A percentile compares a stretch with the other conserved stretches of the same genome.
phyloP scores from a whole-genome alignment of 1,140 invertebrate genomes.

The Aradophagus sp. region DNA sequence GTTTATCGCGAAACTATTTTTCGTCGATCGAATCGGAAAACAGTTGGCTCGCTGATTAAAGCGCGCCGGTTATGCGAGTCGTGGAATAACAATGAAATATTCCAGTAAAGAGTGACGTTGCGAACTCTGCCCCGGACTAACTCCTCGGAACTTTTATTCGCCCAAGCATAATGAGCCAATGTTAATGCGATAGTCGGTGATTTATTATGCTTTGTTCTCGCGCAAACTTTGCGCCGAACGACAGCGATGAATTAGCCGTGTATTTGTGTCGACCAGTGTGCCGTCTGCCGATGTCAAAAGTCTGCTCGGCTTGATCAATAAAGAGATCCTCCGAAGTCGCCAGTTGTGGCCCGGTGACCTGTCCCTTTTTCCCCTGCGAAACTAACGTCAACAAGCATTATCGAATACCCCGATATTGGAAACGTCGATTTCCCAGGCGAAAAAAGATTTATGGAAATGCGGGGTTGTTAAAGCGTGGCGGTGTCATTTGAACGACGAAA shows the following conservation, averaged over 20 bases:
- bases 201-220: conserved; percentile 54
- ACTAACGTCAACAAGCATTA: too few relatives aligned
- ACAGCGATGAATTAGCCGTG: conserved; percentile 36
- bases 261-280: conserved; percentile 35
- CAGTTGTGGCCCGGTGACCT: not conserved
- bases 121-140: conserved; percentile 42
- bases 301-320: conserved; percentile 20
- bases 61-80: not conserved
- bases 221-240: conserved; percentile 44
- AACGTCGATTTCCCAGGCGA: too few relatives aligned
- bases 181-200: conserved; percentile 44
- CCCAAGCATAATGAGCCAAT: conserved; percentile 46
- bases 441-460: too few relatives aligned
- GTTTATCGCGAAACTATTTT: too few relatives aligned
- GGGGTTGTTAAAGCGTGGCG: too few relatives aligned
- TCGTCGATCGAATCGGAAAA: too few relatives aligned
- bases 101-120: conserved; percentile 12
- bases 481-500: too few relatives aligned
- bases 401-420: too few relatives aligned
- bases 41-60: not conserved
- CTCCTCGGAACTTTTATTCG: conserved; percentile 42
- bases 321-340: conserved; percentile 8
- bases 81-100: conserved; percentile 25
- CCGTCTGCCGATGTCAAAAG: conserved; percentile 33
- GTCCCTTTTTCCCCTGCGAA: too few relatives aligned